These are phyloP conservation scores for Atractosteus spatula DNA, from an alignment of 2,113 vertebrate genomes.

Conservation along the genomic window DNA sequence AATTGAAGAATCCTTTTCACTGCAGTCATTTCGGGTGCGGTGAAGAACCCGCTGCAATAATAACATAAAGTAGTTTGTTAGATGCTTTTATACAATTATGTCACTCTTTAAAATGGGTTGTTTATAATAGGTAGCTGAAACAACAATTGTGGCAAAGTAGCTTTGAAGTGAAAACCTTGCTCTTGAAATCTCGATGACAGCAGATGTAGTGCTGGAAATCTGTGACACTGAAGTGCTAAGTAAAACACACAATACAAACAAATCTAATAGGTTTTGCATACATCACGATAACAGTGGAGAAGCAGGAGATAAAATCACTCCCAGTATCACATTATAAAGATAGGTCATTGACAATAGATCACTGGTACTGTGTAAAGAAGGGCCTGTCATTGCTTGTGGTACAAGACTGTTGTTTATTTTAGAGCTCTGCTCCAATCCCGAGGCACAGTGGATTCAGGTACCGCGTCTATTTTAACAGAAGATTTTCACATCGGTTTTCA, in stretches of 20 bases:
- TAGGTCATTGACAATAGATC: conserved; percentile 34
- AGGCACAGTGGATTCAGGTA: too few species aligned
- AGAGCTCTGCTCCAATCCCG: too few species aligned
- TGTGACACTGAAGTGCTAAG: conserved; percentile 40
- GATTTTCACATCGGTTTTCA: too few species aligned
- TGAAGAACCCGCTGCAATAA: conserved; percentile 62
- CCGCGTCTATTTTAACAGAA: too few species aligned
- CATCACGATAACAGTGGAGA: conserved; percentile 1
- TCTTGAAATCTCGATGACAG: conserved; percentile 29
- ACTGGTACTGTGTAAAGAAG: neutral
- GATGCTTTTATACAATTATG: conserved; percentile 62
- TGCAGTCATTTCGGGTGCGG: conserved; percentile 42
- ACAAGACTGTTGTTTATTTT: conserved; percentile 43
- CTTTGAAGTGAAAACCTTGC: conserved; percentile 49
- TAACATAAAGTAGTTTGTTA: conserved; percentile 61
- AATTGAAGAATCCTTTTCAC: conserved; percentile 60
- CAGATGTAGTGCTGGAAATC: conserved; percentile 39
- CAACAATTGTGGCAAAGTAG: conserved; percentile 52
- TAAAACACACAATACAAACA: conserved; percentile 43
- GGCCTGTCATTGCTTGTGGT: conserved; percentile 25
- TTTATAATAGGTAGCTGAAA: conserved; percentile 63
- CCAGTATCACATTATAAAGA: conserved; percentile 26
- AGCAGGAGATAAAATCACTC: neutral
- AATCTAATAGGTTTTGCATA: conserved; percentile 14
- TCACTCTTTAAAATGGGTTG: conserved; percentile 58